Evolutionary conservation across 2,113 vertebrate species (phyloP).

Genomic region (Rostratula benghalensis): DNA sequence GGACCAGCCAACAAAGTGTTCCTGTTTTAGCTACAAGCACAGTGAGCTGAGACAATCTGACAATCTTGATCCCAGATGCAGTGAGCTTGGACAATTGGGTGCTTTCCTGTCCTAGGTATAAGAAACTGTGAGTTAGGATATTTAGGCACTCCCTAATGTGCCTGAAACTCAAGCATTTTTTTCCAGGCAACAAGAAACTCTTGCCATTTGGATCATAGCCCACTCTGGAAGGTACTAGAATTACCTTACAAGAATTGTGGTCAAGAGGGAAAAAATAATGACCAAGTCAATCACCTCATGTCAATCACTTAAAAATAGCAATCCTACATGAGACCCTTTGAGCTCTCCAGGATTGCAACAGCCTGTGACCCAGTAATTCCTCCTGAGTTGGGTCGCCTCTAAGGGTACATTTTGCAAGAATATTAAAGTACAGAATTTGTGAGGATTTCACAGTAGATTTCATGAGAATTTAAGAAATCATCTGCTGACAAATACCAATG

Average conservation of each 20-base stretch:
- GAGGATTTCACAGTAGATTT: not conserved
- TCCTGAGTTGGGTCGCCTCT: not conserved
- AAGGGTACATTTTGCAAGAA: not conserved
- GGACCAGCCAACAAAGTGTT: not conserved
- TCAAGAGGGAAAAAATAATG: not conserved
- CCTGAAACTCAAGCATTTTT: not conserved
- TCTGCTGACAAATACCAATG: not conserved
- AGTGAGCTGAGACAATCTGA: not conserved
- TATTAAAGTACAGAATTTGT: not conserved
- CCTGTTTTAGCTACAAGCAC: not conserved
- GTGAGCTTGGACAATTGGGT: not conserved
- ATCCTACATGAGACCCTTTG: not conserved
- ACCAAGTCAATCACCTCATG: not conserved
- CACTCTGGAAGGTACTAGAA: not conserved
- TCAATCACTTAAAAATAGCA: not conserved
- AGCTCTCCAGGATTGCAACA: not conserved
- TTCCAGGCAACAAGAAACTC: not conserved
- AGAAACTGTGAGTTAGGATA: not conserved
- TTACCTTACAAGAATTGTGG: not conserved
- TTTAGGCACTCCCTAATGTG: not conserved
- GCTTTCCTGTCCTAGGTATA: not conserved
- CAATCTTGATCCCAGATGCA: not conserved
- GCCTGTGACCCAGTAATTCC: not conserved
- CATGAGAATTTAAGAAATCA: not conserved
- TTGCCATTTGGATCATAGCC: not conserved